These are phyloP conservation scores for Epistrophella euchroma DNA, from an alignment of 2,888 invertebrate species.

Conservation along the genomic window DNA sequence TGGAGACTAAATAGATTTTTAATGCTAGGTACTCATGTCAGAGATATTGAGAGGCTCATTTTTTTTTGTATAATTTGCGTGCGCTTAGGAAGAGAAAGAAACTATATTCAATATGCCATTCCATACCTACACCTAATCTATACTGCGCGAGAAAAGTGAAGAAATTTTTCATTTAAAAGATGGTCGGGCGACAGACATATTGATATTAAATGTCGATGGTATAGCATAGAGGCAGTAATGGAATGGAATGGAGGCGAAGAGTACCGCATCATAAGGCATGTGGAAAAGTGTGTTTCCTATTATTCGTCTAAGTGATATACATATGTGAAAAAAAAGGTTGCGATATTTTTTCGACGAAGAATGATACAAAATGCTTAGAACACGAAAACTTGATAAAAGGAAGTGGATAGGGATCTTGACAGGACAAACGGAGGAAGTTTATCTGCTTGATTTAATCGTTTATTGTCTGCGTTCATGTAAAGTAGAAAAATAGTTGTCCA, in stretches of 20 bases:
- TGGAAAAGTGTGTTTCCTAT: slow-evolving; percentile 20
- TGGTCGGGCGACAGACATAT: slow-evolving; percentile 4
- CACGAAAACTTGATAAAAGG: background rate
- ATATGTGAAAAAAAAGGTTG: background rate
- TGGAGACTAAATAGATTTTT: slow-evolving; percentile 70
- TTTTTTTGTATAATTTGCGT: slow-evolving; percentile 40
- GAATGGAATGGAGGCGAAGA: background rate
- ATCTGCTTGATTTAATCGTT: too few species aligned
- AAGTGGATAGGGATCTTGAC: too few species aligned
- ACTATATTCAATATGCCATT: background rate
- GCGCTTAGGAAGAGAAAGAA: background rate
- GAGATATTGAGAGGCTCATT: slow-evolving; percentile 39
- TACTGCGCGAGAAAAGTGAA: background rate
- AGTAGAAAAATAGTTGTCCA: too few species aligned
- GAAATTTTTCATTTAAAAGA: slow-evolving; percentile 24
- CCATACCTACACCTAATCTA: background rate
- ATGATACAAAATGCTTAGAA: background rate
- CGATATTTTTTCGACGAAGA: background rate
- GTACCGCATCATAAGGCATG: background rate
- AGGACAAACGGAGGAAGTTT: too few species aligned
- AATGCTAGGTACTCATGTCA: slow-evolving; percentile 45
- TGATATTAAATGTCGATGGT: slow-evolving; percentile 16
- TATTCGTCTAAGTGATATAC: slow-evolving; percentile 1
- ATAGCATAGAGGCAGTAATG: background rate
- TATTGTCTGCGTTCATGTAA: too few species aligned